Evolutionary conservation across 2,797 vertebrate genomes (phyloP).

Genomic region (Catostomus latipinnis): DNA sequence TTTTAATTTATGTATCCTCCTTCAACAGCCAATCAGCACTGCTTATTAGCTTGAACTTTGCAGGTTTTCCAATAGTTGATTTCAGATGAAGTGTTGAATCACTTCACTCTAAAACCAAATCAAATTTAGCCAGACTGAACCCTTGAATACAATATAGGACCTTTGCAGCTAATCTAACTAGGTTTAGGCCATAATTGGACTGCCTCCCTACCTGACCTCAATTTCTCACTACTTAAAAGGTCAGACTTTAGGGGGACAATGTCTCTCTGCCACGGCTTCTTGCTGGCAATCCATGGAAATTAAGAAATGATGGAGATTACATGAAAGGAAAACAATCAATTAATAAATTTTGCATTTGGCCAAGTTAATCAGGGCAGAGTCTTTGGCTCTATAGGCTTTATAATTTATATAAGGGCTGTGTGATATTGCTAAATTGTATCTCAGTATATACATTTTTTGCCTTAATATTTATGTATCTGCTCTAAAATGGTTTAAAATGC

Average conservation of each 20-base stretch:
- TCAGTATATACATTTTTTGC: too few relatives aligned
- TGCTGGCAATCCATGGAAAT: constrained; percentile 24
- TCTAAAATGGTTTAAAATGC: too few relatives aligned
- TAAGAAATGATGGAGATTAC: constrained; percentile 6
- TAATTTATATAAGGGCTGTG: neutral
- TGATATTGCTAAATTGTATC: too few relatives aligned
- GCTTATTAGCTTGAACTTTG: constrained; percentile 7
- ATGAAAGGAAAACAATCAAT: constrained; percentile 45
- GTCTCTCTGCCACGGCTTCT: constrained; percentile 11
- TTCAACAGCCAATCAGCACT: neutral
- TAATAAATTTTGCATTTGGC: constrained; percentile 37
- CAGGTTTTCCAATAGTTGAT: constrained; percentile 47
- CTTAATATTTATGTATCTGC: too few relatives aligned
- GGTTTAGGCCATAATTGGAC: constrained; percentile 58
- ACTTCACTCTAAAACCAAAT: constrained; percentile 33
- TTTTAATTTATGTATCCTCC: neutral
- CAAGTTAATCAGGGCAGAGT: constrained; percentile 20
- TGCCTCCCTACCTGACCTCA: constrained; percentile 58
- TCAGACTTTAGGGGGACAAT: constrained; percentile 47
- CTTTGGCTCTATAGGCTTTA: neutral
- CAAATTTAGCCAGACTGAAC: constrained; percentile 34
- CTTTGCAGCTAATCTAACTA: constrained; percentile 57
- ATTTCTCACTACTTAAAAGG: constrained; percentile 63
- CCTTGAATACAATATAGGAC: constrained; percentile 44
- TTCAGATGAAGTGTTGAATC: constrained; percentile 40